A percentile compares a stretch with the other conserved stretches of the same genome.
Evolutionary conservation across 2,888 invertebrate genomes (phyloP).

Genomic region (Amorpha juglandis): DNA sequence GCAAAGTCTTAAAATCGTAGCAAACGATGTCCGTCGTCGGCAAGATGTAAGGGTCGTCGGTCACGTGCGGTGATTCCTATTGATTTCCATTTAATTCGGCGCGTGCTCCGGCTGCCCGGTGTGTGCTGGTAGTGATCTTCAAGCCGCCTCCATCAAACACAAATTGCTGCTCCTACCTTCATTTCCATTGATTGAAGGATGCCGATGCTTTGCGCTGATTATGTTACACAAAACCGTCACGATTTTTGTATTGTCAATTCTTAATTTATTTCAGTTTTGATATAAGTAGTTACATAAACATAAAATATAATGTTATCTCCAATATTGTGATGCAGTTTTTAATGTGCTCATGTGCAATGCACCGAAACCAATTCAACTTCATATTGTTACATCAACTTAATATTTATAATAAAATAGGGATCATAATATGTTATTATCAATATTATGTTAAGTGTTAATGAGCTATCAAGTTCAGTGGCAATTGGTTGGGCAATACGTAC

Average conservation of each 20-base stretch:
- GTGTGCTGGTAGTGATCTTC: conserved; percentile 46
- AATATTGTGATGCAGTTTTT: too few species aligned
- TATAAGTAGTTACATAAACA: conserved; percentile 5
- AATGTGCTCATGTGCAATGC: too few species aligned
- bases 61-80: conserved; percentile 76
- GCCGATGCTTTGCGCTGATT: conserved; percentile 30
- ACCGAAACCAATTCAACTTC: too few species aligned
- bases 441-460: too few species aligned
- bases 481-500: too few species aligned
- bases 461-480: too few species aligned
- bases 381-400: too few species aligned
- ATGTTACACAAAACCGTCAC: conserved; percentile 12
- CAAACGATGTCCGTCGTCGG: conserved; percentile 42
- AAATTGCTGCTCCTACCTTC: conserved; percentile 64
- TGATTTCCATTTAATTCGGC: conserved; percentile 83
- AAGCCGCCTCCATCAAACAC: conserved; percentile 53
- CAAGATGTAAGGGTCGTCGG: conserved; percentile 64
- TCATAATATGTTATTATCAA: too few species aligned
- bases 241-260: not conserved
- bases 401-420: too few species aligned
- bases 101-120: conserved; percentile 66
- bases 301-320: too few species aligned
- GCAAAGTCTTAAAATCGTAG: conserved; percentile 12
- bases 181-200: conserved; percentile 72
- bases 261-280: conserved; percentile 16